These are phyloP conservation scores for Pitangus sulphuratus DNA, from an alignment of 2,797 vertebrate genomes.

Conservation along the genomic window DNA sequence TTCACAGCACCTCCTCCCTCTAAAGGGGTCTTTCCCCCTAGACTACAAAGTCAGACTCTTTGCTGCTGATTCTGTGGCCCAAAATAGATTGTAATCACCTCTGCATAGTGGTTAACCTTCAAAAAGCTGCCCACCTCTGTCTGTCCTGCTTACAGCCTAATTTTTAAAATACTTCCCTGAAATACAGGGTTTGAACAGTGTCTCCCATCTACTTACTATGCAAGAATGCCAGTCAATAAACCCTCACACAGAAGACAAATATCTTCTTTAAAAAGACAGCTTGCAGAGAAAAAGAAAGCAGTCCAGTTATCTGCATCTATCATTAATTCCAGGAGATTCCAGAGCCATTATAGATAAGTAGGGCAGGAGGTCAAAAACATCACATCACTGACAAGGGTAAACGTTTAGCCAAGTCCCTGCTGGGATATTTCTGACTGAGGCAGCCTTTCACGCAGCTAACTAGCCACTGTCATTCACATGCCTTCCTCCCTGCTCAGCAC, in stretches of 20 bases:
- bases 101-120: background rate
- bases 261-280: background rate
- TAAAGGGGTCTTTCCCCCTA: background rate
- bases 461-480: background rate
- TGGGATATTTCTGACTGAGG: background rate
- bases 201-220: background rate
- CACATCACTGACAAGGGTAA: background rate
- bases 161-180: background rate
- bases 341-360: background rate
- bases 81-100: background rate
- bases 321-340: background rate
- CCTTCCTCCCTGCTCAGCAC: background rate
- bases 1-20: background rate
- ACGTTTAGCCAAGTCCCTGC: background rate
- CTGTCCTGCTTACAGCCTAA: background rate
- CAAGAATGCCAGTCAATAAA: background rate
- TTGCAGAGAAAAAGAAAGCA: background rate
- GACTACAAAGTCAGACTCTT: background rate
- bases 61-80: background rate
- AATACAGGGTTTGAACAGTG: background rate
- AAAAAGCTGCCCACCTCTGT: background rate
- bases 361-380: rapidly evolving
- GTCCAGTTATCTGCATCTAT: background rate
- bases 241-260: background rate
- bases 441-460: background rate